Evolutionary conservation across 2,113 vertebrate genomes (phyloP), one percentile per base, ranked within the genome.

Genomic region (Grallaria varia): DNA sequence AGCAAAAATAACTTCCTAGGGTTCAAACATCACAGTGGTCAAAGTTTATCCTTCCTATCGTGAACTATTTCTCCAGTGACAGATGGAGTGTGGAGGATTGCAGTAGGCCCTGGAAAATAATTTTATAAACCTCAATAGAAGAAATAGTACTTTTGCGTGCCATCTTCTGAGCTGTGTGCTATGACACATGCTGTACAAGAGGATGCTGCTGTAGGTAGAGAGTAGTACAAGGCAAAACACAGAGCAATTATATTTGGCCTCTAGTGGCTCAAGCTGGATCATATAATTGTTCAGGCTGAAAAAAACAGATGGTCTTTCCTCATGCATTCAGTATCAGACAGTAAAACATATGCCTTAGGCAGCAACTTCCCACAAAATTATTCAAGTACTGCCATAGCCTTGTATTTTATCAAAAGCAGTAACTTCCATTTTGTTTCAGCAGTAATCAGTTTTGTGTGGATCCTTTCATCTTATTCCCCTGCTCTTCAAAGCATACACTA

Each of bases 361-460:
- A 92, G 77, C 31, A 49, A 75, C 66, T 94, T 80, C 35, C 72
- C 87, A 74, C 79, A 95, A 94, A 93, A 88, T 90, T 90, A 96
- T 89, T 83, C 87, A 75, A 58, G 79, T 79, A 78, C 25, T 80
- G 49, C 37, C 22, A 84, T 4, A 75, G 86, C 23, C 45, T 31
- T 78, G 83, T 76, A 66, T 93, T 96, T 95, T 86, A 90, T 63
- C 59, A 89, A 83, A 94, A 96, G 81, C 55, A 85, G 76, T 42
- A 62, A 79, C 84, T 88, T 93, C 89, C 77, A 73, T 93, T 91
- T 95, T 86, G 28, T 81, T 95, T 92, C 72, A 81, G 45, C 77
- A 89, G 64, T 88, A 94, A 96, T 88, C 90, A 69, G 84, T 85
- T 93, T 87, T 87, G 67, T 82, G 47, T 42, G 83, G 78, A 71